Base-by-base conservation (phyloP, 2,888 invertebrate species). In the Anodontia alba region DNA sequence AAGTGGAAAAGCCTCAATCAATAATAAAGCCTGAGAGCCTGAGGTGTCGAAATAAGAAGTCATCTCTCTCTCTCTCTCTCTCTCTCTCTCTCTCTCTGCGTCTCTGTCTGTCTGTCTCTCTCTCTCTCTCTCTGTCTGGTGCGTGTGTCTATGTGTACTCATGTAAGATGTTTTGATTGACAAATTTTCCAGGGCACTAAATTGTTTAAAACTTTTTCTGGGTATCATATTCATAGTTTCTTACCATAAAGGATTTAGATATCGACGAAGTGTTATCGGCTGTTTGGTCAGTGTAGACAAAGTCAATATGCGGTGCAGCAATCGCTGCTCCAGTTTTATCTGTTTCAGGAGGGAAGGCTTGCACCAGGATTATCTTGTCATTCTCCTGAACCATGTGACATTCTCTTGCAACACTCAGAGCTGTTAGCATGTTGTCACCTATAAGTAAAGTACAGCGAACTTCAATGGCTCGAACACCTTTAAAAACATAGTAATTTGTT, bases 321-420 rank as follows among this genome's bases (percentile, higher is more conserved):
- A 29, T 62, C 15, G 49, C 38, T 23, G 79, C 46, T 2, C 83
- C 84, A 38, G 57, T 36, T 49, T 81, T 78, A 10, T 84, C 85
- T 0, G 73, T 74, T 1, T 78, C 80, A 12, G 87, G 90, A 7
- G 90, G 90, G 69, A 90, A 88, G 0, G 94, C 95, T 70, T 94
- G 93, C 1, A 96, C 96, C 10, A 96, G 94, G 72, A 96, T 95
- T 1, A 96, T 96, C 7, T 95, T 94, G 75, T 96, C 96, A 5
- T 94, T 94, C 0, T 95, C 94, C 31, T 95, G 95, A 0, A 99
- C 96, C 90, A 99, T 98, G 0, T 97, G 97, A 94, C 98, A 99
- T 92, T 94, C 94, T 43, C 93, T 81, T 0, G 98, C 98, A 17
- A 99, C 99, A 89, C 98, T 98, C 71, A 98, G 95, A 0, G 98